A percentile compares a stretch with the other conserved stretches of the same genome.
phyloP scores from a whole-genome alignment of 1,140 invertebrate species.

The Parapsyche elsis region DNA sequence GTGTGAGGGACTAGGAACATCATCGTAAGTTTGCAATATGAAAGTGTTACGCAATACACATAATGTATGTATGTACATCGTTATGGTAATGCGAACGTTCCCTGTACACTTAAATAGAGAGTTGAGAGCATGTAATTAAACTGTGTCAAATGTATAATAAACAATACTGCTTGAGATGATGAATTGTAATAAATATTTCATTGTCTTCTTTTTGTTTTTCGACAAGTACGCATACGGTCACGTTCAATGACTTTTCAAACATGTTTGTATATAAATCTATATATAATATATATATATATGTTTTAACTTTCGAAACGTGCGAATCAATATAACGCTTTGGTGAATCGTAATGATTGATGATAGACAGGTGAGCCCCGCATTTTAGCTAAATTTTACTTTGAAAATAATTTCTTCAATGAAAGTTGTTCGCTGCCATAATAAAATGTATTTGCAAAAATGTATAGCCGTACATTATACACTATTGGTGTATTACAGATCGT shows the following conservation, averaged over 20 bases:
- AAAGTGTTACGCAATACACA: too few species aligned
- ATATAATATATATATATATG: background rate
- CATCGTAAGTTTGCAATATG: too few species aligned
- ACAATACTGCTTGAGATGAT: background rate
- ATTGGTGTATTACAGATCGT: too few species aligned
- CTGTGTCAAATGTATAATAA: constrained; percentile 10
- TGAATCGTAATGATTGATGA: background rate
- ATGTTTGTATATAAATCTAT: background rate
- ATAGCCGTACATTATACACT: too few species aligned
- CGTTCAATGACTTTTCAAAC: background rate
- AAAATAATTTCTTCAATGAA: background rate
- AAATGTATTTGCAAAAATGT: too few species aligned
- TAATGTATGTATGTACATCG: too few species aligned
- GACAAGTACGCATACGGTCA: background rate
- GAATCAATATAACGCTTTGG: background rate
- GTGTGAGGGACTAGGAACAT: too few species aligned
- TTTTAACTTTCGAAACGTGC: constrained; percentile 13
- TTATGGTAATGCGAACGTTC: too few species aligned
- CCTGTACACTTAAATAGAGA: too few species aligned
- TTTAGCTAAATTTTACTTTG: too few species aligned
- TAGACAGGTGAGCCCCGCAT: background rate
- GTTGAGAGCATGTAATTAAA: background rate
- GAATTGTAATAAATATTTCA: background rate
- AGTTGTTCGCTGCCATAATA: background rate
- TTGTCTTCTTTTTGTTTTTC: background rate